Evolutionary conservation across 2,797 vertebrate genomes (phyloP), one percentile per base, ranked within the genome.

Genomic region (Semaprochilodus insignis): DNA sequence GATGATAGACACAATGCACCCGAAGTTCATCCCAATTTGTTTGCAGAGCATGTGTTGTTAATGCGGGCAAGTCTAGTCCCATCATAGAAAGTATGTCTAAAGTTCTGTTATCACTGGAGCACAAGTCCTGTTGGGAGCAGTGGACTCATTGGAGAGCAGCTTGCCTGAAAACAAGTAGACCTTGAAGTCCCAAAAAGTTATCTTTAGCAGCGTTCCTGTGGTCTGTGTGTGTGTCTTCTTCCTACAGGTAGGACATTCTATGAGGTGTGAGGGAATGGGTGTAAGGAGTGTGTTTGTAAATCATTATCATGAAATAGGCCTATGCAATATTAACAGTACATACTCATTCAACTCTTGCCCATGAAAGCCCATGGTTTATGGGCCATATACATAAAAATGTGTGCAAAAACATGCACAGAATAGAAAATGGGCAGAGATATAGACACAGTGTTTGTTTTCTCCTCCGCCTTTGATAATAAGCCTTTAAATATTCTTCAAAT

Each of bases 181-280:
- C 52, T 36, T 75, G 73, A 75, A 75, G 34, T 10, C 31, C 27
- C 54, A 44, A 60, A 62, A 4, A 44, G 55, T 40, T 75, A 60
- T 60, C 73, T 75, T 75, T 75, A 62, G 73, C 55, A 60, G 2
- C 60, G 19, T n/a, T 62, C 11, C 73, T 74, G 72, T 36, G 72
- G 31, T 36, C 25, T 54, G 31, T 31, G 40, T 40, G 51, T 55
- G 52, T 31, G 51, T 8, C 11, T 55, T 8, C 51, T 52, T 73
- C 62, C 3, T 54, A 54, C n/a, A 19, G 14, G 23, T 54, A 48
- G 67, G 40, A 48, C 40, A 48, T 11, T 23, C 40, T 25, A 3
- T 27, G 1, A 17, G 66, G 4, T 34, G 7, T n/a, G 23, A 14
- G 11, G 1, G 19, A 25, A 17, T 17, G 5, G 15, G 4, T 71